Conservation (phyloP, 2,797 vertebrate genomes). For the Sorex maritimensis region DNA sequence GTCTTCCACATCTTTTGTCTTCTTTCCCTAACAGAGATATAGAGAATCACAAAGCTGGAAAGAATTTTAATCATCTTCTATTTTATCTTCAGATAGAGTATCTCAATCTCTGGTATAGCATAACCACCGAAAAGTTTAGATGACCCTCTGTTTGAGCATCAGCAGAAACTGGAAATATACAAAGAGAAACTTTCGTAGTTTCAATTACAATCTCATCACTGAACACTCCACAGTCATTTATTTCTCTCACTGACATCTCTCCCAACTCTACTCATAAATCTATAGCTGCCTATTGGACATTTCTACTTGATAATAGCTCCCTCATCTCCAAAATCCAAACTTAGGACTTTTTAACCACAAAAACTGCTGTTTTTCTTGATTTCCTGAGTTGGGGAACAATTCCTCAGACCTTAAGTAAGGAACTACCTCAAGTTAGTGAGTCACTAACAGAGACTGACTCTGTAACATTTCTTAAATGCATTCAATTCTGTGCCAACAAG, state of each 20-base stretch:
- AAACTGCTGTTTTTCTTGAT: neutral
- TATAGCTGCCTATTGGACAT: slow-evolving; percentile 27
- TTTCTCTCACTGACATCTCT: slow-evolving; percentile 61
- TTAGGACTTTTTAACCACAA: neutral
- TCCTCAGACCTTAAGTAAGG: slow-evolving; percentile 2
- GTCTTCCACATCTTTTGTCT: neutral
- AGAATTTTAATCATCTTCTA: slow-evolving; percentile 32
- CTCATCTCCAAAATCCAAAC: slow-evolving; percentile 61
- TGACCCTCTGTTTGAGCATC: slow-evolving; percentile 3
- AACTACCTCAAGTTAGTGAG: neutral
- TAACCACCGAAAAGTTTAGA: neutral
- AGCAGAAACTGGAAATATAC: slow-evolving; percentile 37
- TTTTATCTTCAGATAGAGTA: neutral
- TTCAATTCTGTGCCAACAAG: neutral
- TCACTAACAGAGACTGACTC: neutral
- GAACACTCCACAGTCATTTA: slow-evolving; percentile 51
- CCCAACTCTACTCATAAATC: slow-evolving; percentile 69
- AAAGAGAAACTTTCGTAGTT: slow-evolving; percentile 52
- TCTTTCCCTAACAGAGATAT: neutral
- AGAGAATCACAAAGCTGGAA: neutral
- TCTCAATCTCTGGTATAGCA: neutral
- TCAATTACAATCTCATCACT: slow-evolving; percentile 68
- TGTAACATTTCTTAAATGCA: neutral
- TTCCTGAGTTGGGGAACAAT: neutral
- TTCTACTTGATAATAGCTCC: slow-evolving; percentile 7